Conservation (phyloP, 2,888 invertebrate species). For the Hanleya hanleyi region DNA sequence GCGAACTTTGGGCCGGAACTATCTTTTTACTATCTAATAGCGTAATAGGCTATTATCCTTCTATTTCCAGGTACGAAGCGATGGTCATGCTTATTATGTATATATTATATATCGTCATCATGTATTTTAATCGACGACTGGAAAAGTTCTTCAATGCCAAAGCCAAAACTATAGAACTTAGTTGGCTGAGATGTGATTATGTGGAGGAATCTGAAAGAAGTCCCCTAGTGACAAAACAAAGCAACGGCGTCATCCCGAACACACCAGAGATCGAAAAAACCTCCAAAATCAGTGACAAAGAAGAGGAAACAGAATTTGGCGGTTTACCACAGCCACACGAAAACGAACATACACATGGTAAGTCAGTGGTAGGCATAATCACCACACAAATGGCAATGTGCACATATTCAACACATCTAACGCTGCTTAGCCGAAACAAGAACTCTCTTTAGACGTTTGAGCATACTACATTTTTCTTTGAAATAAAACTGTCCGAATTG, state of each 20-base stretch:
- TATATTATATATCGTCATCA: constrained; percentile 86
- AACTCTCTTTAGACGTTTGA: no score
- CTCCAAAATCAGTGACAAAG: neutral
- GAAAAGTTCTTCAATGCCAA: constrained; percentile 27
- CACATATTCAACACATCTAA: no score
- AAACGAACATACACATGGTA: neutral
- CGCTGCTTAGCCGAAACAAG: no score
- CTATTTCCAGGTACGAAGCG: constrained; percentile 84
- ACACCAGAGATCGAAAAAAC: neutral
- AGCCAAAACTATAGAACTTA: neutral
- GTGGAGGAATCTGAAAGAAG: neutral
- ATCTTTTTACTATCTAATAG: no score
- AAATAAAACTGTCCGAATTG: no score
- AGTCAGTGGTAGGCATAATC: no score
- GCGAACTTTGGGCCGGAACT: no score
- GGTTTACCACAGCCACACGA: neutral
- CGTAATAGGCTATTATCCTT: neutral
- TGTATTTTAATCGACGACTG: constrained; percentile 84
- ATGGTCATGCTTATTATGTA: constrained; percentile 91
- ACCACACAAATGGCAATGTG: no score
- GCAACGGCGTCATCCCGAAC: neutral
- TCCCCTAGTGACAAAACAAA: neutral
- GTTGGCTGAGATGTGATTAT: neutral
- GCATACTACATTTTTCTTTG: no score
- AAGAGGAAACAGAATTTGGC: neutral